Evolutionary conservation across 1,140 invertebrate genomes (phyloP).

Genomic region (Oreohelix idahoensis): DNA sequence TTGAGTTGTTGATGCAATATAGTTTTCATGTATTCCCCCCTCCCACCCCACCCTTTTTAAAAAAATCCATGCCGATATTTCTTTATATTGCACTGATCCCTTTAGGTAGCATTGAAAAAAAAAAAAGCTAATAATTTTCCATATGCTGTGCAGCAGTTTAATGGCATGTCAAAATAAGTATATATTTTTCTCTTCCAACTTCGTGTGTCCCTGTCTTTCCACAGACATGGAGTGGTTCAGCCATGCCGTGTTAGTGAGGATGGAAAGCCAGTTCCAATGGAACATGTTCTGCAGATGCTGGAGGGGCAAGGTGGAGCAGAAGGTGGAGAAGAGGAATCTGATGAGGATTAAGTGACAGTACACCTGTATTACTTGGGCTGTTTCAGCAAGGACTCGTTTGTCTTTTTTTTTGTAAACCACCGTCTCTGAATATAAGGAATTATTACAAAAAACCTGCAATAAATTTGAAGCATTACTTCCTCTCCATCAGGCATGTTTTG

Average conservation of each 20-base stretch:
- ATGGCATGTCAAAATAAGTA: no score
- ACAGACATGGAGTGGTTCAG: constrained; percentile 85
- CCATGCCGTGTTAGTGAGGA: constrained; percentile 91
- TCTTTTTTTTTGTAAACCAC: background rate
- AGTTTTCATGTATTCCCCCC: no score
- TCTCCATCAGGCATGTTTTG: background rate
- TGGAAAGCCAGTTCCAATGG: constrained; percentile 89
- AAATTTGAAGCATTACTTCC: background rate
- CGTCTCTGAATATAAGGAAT: background rate
- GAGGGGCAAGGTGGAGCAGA: constrained; percentile 39
- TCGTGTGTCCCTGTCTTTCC: constrained; percentile 33
- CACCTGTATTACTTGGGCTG: background rate
- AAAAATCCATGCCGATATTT: no score
- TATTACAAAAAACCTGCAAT: background rate
- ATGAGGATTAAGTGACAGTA: constrained; percentile 22
- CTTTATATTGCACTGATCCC: no score
- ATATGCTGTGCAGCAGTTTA: no score
- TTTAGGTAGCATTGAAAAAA: no score
- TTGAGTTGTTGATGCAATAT: no score
- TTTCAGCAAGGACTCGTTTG: background rate
- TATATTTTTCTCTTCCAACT: no score
- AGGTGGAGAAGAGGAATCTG: background rate
- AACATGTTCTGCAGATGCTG: constrained; percentile 86
- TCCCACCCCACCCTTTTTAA: no score
- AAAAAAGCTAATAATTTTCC: no score